Evolutionary conservation across 2,113 vertebrate genomes (phyloP).

Genomic region (Mormyrus lacerda): DNA sequence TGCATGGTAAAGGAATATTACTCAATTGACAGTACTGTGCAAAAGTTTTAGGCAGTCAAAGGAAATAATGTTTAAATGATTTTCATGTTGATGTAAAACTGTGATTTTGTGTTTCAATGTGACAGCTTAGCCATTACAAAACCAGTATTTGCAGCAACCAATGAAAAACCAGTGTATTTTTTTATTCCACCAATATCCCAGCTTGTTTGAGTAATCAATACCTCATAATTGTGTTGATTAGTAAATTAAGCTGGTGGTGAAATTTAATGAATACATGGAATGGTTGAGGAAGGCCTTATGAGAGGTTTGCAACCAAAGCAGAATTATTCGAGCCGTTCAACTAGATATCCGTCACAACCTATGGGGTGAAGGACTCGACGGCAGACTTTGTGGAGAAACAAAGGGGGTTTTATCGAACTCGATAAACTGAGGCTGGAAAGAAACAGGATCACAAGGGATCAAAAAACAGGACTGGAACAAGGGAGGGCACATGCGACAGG

Average conservation of each 20-base stretch:
- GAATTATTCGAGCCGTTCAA: background rate
- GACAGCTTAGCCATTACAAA: background rate
- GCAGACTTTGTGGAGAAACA: no score
- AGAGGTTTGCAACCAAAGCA: background rate
- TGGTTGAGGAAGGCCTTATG: background rate
- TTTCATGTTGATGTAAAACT: background rate
- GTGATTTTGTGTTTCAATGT: background rate
- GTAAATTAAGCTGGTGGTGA: background rate
- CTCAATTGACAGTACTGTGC: background rate
- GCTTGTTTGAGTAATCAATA: background rate
- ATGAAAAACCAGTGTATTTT: background rate
- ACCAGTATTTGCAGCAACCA: background rate
- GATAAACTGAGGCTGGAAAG: no score
- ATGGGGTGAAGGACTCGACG: background rate
- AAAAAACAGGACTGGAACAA: no score
- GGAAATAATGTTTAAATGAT: background rate
- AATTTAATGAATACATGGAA: background rate
- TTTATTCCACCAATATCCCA: background rate
- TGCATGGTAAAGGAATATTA: no score
- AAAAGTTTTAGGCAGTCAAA: background rate
- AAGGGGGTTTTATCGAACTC: no score
- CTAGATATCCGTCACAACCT: background rate
- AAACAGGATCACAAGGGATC: no score
- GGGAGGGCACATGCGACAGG: no score
- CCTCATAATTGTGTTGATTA: background rate